These are phyloP conservation scores for Euthynnus affinis DNA, from an alignment of 2,797 vertebrate genomes.

Conservation along the genomic window DNA sequence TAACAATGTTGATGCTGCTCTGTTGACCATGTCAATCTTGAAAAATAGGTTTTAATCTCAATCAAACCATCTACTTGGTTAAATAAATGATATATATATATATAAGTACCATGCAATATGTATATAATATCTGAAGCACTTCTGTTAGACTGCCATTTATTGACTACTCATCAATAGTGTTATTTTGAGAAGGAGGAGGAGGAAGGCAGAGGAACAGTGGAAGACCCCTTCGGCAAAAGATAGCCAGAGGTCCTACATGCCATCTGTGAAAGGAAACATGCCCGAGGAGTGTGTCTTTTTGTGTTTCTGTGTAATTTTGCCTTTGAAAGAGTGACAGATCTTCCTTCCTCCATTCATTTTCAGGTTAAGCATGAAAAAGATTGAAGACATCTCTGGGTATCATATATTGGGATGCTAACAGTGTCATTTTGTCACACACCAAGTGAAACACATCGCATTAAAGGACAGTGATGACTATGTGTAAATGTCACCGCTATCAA, in stretches of 20 bases:
- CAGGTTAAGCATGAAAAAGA: slow-evolving; percentile 13
- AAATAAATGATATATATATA: too few species aligned
- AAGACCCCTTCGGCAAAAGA: slow-evolving; percentile 62
- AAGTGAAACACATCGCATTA: slow-evolving; percentile 12
- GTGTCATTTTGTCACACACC: slow-evolving; percentile 16
- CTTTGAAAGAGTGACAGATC: slow-evolving; percentile 27
- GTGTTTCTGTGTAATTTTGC: slow-evolving; percentile 19
- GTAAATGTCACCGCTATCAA: slow-evolving; percentile 55
- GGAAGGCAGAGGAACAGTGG: slow-evolving; percentile 43
- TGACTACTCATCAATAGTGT: slow-evolving; percentile 1
- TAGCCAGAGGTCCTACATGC: slow-evolving; percentile 62
- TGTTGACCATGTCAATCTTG: too few species aligned
- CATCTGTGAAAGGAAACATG: slow-evolving; percentile 79
- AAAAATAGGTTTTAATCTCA: too few species aligned
- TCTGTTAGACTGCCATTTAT: not conserved
- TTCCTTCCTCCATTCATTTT: not conserved
- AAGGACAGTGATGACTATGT: slow-evolving; percentile 35
- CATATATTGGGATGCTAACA: not conserved
- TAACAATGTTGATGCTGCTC: too few species aligned
- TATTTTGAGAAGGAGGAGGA: slow-evolving; percentile 22
- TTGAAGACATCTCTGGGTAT: not conserved
- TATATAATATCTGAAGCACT: not conserved
- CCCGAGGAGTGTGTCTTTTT: slow-evolving; percentile 63
- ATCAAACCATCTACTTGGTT: too few species aligned
- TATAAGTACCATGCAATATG: slow-evolving; percentile 4